Percentiles rank a stretch among this genome's conserved stretches.
Evolutionary conservation across 2,888 invertebrate genomes (phyloP).

Genomic region (Syrista parreyssii): DNA sequence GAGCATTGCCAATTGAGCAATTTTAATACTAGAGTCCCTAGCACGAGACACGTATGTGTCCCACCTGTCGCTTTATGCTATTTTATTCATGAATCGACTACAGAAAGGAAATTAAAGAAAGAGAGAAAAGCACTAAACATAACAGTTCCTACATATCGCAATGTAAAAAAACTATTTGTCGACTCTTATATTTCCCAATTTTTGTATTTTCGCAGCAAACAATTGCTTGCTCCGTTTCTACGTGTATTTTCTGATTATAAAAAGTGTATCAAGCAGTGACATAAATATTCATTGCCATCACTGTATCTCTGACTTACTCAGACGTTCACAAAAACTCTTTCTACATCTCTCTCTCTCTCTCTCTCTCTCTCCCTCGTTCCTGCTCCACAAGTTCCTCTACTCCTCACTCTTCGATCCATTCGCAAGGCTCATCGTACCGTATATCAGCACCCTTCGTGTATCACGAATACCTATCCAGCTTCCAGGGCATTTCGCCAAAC

Average conservation of each 20-base stretch:
- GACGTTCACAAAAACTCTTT: background rate
- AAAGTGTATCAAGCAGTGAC: background rate
- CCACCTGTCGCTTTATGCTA: no score
- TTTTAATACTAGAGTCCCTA: no score
- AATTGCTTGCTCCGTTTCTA: background rate
- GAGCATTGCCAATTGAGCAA: no score
- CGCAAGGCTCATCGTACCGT: background rate
- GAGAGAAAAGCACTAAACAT: no score
- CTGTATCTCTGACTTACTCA: background rate
- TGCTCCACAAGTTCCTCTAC: background rate
- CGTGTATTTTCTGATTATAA: background rate
- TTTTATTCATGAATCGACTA: no score
- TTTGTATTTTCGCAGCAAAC: no score
- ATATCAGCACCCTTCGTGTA: slow-evolving; percentile 1
- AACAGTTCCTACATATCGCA: no score
- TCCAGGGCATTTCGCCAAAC: background rate
- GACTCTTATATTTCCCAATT: no score
- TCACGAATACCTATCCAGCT: background rate
- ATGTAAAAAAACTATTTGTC: no score
- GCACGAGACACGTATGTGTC: no score
- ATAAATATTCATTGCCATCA: background rate
- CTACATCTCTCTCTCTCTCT: background rate
- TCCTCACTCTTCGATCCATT: background rate
- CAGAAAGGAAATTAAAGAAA: no score
- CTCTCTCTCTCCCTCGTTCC: background rate